Conservation (phyloP, 2,888 invertebrate species). For the Noctua pronuba region DNA sequence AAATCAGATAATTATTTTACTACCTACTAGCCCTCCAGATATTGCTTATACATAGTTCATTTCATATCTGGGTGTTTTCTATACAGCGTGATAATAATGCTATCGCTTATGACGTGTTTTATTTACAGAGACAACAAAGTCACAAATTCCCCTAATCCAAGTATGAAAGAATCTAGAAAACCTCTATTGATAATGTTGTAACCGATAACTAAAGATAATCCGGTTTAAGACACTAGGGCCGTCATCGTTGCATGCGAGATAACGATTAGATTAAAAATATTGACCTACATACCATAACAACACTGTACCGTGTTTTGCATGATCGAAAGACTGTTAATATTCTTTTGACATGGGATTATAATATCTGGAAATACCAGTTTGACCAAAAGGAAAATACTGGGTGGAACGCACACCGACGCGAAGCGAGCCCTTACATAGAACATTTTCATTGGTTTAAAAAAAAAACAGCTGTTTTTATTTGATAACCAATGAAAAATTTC, state of each 20-base stretch:
- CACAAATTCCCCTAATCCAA: neutral
- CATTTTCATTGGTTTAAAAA: no score
- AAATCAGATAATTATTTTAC: neutral
- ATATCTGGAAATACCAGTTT: neutral
- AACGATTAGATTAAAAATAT: conserved; percentile 55
- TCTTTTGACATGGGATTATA: neutral
- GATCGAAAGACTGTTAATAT: neutral
- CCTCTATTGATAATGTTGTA: neutral
- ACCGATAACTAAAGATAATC: conserved; percentile 36
- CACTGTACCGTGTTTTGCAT: neutral
- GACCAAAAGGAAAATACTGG: neutral
- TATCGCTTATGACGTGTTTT: conserved; percentile 23
- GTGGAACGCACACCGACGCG: no score
- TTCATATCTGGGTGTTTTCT: neutral
- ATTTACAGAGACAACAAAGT: conserved; percentile 32
- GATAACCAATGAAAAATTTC: no score
- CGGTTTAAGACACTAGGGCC: conserved; percentile 12
- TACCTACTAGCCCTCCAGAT: neutral
- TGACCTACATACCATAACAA: conserved; percentile 57
- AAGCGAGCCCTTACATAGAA: no score
- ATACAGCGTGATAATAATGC: neutral
- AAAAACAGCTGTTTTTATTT: no score
- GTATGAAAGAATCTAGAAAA: conserved; percentile 7
- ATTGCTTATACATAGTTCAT: neutral
- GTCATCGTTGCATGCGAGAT: conserved; percentile 34